Evolutionary conservation across 2,113 vertebrate species (phyloP).

Genomic region (Peucedramus taeniatus): DNA sequence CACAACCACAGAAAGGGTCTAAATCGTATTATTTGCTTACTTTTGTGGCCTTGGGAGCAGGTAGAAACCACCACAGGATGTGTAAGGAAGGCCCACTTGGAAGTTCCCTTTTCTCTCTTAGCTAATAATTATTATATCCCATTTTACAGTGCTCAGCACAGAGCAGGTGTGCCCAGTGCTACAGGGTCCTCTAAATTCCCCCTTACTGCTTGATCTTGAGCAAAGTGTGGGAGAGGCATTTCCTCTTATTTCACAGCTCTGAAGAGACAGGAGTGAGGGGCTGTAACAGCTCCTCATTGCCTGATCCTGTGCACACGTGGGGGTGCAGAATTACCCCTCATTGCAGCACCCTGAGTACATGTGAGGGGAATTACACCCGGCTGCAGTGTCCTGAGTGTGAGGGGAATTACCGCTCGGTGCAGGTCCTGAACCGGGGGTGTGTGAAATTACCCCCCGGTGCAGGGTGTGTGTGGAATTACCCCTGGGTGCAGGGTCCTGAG

Average conservation of each 20-base stretch:
- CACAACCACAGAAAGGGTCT: rapidly evolving
- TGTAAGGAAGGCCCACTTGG: rapidly evolving
- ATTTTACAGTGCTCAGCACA: not conserved
- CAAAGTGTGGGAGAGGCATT: rapidly evolving
- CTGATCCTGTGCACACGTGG: rapidly evolving
- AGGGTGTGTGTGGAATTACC: not conserved
- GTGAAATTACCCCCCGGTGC: not conserved
- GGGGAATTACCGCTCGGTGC: not conserved
- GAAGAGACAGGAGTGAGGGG: rapidly evolving
- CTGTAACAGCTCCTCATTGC: not conserved
- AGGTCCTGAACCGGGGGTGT: too few species aligned
- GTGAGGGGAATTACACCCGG: not conserved
- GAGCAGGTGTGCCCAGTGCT: not conserved
- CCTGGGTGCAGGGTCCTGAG: rapidly evolving
- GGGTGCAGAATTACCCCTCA: not conserved
- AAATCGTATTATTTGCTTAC: rapidly evolving
- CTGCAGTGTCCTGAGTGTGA: rapidly evolving
- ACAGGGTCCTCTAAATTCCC: rapidly evolving
- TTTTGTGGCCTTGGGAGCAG: not conserved
- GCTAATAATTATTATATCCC: not conserved
- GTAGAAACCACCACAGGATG: rapidly evolving
- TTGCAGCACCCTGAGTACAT: too few species aligned
- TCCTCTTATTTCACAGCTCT: rapidly evolving
- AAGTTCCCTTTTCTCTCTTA: not conserved
- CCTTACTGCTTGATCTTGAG: rapidly evolving